Evolutionary conservation across 2,888 invertebrate genomes (phyloP), one percentile per base, ranked within the genome.

Genomic region (Pachymerium ferrugineum): DNA sequence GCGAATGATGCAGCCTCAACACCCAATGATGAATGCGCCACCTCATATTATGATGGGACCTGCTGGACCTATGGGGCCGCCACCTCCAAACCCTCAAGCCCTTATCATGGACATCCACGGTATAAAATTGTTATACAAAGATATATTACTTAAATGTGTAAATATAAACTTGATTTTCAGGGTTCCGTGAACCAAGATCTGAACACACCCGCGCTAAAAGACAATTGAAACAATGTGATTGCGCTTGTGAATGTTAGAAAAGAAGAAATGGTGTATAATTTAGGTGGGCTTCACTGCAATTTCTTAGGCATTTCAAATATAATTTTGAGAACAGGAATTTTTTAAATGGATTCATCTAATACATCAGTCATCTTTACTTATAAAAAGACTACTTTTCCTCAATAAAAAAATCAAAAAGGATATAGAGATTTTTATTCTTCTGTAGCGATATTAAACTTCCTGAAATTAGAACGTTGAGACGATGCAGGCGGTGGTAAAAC

Each of bases 181-280:
- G 35, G 3, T 47, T 72, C 47, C 72, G 72, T 33, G 72, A 72
- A 30, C 54, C 72, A 5, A 25, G 54, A 28, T 47, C 29, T 4
- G 72, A 72, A 12, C 72, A 72, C 30, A 29, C 47, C 28, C 72
- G 72, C 16, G 72, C 72, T 16, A 72, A 72, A 31, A 22, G 72
- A 8, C 29, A 47, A 10, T 3, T 54, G 16, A 72, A 47, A 19
- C 47, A 54, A 25, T 72, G 72, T 31, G 54, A 31, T 30, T 72
- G 72, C 22, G 47, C 54, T 54, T 72, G 72, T 47, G 54, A 72
- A 28, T 72, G 72, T 54, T 71, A 71, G 14, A 16, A 29, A 4
- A 12, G 19, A 28, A 2, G 22, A 12, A 28, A 10, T 25, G 62
- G 12, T 28, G 47, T 22, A 25, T 62, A 62, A 28, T 62, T 16